Base-by-base conservation (phyloP, 2,888 invertebrate species). In the Xylota sylvarum region DNA sequence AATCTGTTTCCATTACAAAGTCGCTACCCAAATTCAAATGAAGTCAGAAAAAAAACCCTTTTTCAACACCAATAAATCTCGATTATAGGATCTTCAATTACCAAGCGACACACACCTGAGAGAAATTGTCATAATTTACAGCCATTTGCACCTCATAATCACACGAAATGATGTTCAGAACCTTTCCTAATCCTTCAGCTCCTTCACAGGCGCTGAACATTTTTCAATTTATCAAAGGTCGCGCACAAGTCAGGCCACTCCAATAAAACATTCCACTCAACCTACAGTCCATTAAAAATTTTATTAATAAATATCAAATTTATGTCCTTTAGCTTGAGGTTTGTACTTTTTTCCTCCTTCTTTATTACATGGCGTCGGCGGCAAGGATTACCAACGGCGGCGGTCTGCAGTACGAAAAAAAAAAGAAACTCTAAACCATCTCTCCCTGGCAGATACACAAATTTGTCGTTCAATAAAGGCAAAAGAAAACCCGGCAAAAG, bases 251-350 rank as follows among this genome's bases (percentile, higher is more conserved):
- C 60, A 43, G 60, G 40, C 14, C 60, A 37, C 58, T 40, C 10
- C 17, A 9, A 23, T 19, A 3, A 60, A 43, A 40, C 40, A 35
- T 56, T 56, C 19, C 17, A 35, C 43, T 27, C 37, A 23, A 6
- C n/a, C 14, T 2, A 32, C 0, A 46, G 43, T 46, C 60, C 60
- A 64, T 64, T 64, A 64, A 46, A 64, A 64, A 64, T 46, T 64
- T 64, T 64, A 64, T 64, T 46, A 64, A 64, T 48, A 64, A 46
- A 64, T 64, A 46, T 64, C 12, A 30, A 64, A 64, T 64, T 64
- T 64, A 64, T 64, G 64, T 48, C 64, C 43, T 43, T 46, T n/a
- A 5, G 23, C 23, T 58, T 37, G 58, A 19, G 19, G n/a, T n/a
- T 10, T 43, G 14, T 43, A 43, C 43, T 43, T 43, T 43, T 43